These are phyloP conservation scores for Sigmodon hispidus DNA, from an alignment of 2,113 vertebrate genomes.

Conservation along the genomic window DNA sequence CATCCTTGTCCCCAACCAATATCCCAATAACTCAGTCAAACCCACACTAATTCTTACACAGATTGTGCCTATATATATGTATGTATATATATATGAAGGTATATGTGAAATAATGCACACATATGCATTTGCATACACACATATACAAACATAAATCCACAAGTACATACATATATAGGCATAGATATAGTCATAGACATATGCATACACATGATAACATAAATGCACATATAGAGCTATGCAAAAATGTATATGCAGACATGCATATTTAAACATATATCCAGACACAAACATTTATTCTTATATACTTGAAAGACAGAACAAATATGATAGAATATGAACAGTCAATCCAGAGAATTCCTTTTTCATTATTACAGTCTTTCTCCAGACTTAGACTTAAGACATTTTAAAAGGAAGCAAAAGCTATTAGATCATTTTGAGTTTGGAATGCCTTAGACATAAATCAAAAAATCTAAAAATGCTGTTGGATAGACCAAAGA, in stretches of 20 bases:
- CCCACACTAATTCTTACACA: neutral
- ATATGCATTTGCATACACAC: neutral
- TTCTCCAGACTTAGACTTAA: neutral
- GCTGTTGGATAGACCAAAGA: neutral
- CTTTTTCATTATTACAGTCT: neutral
- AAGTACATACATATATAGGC: neutral
- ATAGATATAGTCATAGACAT: neutral
- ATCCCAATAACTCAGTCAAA: neutral
- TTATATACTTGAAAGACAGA: neutral
- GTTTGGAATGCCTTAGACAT: neutral
- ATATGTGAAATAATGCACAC: neutral
- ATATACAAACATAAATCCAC: neutral
- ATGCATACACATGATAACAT: no score
- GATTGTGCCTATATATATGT: neutral
- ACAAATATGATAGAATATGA: neutral
- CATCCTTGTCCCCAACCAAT: neutral
- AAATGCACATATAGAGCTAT: neutral
- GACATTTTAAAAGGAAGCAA: neutral
- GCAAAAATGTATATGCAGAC: neutral
- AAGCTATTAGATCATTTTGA: slow-evolving; percentile 8
- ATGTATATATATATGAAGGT: neutral
- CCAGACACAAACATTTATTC: no score
- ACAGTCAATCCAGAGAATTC: neutral
- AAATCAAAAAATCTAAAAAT: neutral
- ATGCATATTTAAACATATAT: neutral